A percentile compares a stretch with the other conserved stretches of the same genome.
Evolutionary conservation across 2,797 vertebrate genomes (phyloP).

Genomic region (Muscicapa comitata): DNA sequence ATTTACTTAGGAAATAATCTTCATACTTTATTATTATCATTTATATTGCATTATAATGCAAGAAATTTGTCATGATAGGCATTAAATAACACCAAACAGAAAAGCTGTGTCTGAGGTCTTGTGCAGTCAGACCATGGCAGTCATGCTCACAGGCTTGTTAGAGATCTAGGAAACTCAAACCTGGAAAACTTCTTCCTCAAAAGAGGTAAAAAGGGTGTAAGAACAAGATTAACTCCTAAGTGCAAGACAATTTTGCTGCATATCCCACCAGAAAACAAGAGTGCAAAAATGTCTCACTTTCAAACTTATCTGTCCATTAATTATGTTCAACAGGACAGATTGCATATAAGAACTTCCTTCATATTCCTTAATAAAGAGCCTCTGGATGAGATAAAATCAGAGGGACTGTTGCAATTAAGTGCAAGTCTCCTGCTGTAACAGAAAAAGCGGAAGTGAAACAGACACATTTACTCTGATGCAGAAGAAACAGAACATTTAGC

Average conservation of each 20-base stretch:
- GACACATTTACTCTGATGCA: not conserved
- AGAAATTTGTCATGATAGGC: not conserved
- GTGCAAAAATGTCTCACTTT: not conserved
- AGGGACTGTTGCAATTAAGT: not conserved
- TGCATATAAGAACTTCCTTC: not conserved
- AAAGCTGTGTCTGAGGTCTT: not conserved
- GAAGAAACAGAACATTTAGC: not conserved
- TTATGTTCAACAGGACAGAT: not conserved
- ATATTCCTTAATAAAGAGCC: not conserved
- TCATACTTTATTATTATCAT: not conserved
- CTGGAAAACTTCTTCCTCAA: not conserved
- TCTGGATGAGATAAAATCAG: not conserved
- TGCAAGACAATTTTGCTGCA: not conserved
- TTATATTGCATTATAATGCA: not conserved
- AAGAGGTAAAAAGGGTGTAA: not conserved
- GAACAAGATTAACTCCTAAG: not conserved
- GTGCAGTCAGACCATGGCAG: not conserved
- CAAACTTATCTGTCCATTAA: not conserved
- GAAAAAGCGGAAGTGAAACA: not conserved
- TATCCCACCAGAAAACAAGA: not conserved
- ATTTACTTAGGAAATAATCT: constrained; percentile 28
- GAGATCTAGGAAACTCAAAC: not conserved
- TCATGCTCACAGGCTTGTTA: accelerated
- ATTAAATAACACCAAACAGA: not conserved
- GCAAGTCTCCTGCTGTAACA: not conserved